A percentile compares a stretch with the other conserved stretches of the same genome.
These are phyloP conservation scores for Hoplostethus mediterraneus DNA, from an alignment of 2,797 vertebrate species.

Conservation along the genomic window DNA sequence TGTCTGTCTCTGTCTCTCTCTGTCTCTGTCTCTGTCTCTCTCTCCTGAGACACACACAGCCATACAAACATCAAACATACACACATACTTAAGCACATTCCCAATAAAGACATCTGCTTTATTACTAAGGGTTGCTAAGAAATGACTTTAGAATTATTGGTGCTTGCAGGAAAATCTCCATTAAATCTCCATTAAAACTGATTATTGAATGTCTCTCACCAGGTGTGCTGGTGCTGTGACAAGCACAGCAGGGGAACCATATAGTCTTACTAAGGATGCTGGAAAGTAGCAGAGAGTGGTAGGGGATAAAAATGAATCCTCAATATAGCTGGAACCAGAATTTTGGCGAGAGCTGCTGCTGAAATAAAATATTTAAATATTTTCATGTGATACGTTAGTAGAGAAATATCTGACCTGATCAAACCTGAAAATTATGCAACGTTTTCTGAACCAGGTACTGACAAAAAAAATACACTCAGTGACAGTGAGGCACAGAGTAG, in stretches of 20 bases:
- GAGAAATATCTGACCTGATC: too few species aligned
- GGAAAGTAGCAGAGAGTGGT: slow-evolving; percentile 33
- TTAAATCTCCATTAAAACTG: slow-evolving; percentile 33
- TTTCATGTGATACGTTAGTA: too few species aligned
- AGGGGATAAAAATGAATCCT: background rate
- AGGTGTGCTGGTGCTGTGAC: slow-evolving; percentile 46
- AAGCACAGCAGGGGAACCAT: slow-evolving; percentile 22
- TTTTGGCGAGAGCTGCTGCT: too few species aligned
- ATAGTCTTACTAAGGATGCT: slow-evolving; percentile 31
- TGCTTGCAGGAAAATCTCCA: slow-evolving; percentile 18
- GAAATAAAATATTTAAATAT: too few species aligned
- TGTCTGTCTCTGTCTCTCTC: background rate
- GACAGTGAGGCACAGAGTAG: too few species aligned
- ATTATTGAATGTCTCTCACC: slow-evolving; percentile 42
- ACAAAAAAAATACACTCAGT: too few species aligned
- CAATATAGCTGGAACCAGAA: too few species aligned
- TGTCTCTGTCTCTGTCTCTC: slow-evolving; percentile 13
- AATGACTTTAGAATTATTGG: slow-evolving; percentile 20
- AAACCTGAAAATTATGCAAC: too few species aligned
- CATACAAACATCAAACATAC: slow-evolving; percentile 15
- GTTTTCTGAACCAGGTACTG: too few species aligned
- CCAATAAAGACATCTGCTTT: slow-evolving; percentile 34
- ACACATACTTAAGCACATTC: slow-evolving; percentile 37
- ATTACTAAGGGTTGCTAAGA: slow-evolving; percentile 24
- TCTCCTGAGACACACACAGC: slow-evolving; percentile 32